A percentile compares a stretch with the other conserved stretches of the same genome.
Evolutionary conservation across 2,888 invertebrate genomes (phyloP).

Genomic region (Euclidia mi): DNA sequence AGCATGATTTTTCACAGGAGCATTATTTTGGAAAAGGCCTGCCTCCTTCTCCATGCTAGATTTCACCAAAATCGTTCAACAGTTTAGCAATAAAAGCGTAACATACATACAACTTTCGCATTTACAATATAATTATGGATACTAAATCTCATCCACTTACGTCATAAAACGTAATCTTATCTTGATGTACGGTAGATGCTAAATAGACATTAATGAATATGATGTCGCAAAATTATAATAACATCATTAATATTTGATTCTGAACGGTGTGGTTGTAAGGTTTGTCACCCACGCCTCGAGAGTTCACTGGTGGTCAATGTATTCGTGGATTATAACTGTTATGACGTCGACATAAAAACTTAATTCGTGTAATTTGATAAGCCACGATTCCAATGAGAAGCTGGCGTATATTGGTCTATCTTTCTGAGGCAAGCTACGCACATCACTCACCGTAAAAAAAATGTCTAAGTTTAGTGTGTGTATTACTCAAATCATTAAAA

Average conservation of each 20-base stretch:
- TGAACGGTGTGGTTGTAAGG: constrained; percentile 19
- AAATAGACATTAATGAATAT: constrained; percentile 42
- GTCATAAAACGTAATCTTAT: constrained; percentile 35
- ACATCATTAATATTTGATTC: constrained; percentile 43
- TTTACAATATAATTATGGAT: no score
- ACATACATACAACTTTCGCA: no score
- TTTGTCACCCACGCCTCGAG: constrained; percentile 32
- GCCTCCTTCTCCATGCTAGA: no score
- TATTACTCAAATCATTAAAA: no score
- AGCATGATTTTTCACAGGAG: no score
- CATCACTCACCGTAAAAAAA: no score
- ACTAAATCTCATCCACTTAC: constrained; percentile 24
- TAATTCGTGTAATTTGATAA: constrained; percentile 58
- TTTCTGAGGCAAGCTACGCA: neutral
- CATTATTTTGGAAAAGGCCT: no score
- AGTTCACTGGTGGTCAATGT: constrained; percentile 67
- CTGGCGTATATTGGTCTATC: constrained; percentile 15
- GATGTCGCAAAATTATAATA: constrained; percentile 43
- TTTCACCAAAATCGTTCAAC: no score
- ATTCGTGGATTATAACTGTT: constrained; percentile 67
- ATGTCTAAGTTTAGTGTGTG: no score
- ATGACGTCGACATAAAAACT: constrained; percentile 50
- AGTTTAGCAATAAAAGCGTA: no score
- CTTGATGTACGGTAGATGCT: constrained; percentile 25
- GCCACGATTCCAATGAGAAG: constrained; percentile 35